Base-by-base conservation (phyloP, 2,888 invertebrate species). In the Drosophila kanekoi region DNA sequence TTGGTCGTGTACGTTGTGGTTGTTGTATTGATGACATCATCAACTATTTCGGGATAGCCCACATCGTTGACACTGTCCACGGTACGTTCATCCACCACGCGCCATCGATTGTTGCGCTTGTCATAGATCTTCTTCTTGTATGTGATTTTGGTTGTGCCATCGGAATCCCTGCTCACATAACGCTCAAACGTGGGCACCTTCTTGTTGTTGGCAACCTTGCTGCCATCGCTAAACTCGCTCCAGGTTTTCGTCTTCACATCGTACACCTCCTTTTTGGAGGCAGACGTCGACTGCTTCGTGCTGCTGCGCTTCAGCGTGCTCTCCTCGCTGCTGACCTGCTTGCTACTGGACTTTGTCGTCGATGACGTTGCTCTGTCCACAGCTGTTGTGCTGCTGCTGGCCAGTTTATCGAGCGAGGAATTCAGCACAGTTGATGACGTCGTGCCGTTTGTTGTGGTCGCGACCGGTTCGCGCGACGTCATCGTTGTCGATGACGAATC, bases 11-110 rank as follows among this genome's bases (percentile, higher is more conserved):
- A 93, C 43, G 93, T 93, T 61, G 93, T 93, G 56, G 91, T 92
- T 37, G 93, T 93, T 32, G 91, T 91, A 70, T 93, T 92, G 52
- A 91, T 92, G 90, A 91, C 91, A 91, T 93, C 93, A 91, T 93
- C 93, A 59, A 91, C 91, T 87, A 93, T 91, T 89, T 92, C 92
- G 61, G 92, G 92, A 77, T 92, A 91, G 79, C 89, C 89, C 71
- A 79, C 85, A 80, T 92, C 90, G 73, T 85, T 78, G 66, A 84
- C 84, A 78, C 93, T 93, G 74, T 93, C 93, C 60, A 93, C 93
- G 9, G 93, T 92, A 87, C 93, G 93, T 77, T 94, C 94, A 77
- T 94, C 94, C 63, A 93, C 91, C 47, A 93, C 91, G 70, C 91
- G 92, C 93, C 93, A 93, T 72, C 89, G 90, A 76, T 92, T 92